phyloP scores from a whole-genome alignment of 2,888 invertebrate genomes.

The Aporophyla lueneburgensis region DNA sequence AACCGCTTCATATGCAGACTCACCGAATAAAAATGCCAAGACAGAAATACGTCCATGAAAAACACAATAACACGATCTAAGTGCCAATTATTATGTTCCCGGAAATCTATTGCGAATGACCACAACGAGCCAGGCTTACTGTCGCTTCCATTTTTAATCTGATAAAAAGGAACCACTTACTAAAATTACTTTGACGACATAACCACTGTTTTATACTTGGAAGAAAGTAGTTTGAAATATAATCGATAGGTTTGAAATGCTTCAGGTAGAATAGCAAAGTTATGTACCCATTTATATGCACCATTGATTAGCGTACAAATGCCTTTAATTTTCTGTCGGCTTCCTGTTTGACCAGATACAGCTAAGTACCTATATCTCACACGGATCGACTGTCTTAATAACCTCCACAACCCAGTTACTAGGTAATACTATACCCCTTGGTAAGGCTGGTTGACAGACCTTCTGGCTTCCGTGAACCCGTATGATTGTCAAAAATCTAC shows the following conservation, averaged over 20 bases:
- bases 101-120: conserved; percentile 21
- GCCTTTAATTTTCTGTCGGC: too few species aligned
- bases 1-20: conserved; percentile 1
- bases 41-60: conserved; percentile 25
- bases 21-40: conserved; percentile 38
- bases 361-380: too few species aligned
- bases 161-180: conserved; percentile 63
- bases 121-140: conserved; percentile 21
- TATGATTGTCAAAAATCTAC: too few species aligned
- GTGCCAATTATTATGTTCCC: conserved; percentile 26
- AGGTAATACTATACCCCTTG: too few species aligned
- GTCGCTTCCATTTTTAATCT: conserved; percentile 59
- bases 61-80: conserved; percentile 20
- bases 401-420: too few species aligned
- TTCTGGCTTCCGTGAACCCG: too few species aligned
- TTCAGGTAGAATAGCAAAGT: too few species aligned
- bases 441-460: too few species aligned
- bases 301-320: too few species aligned
- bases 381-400: too few species aligned
- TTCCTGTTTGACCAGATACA: too few species aligned
- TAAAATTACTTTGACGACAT: conserved; percentile 52
- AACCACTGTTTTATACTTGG: conserved; percentile 19
- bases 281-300: too few species aligned
- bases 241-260: not conserved
- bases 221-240: conserved; percentile 20